Percentiles rank a stretch among this genome's conserved stretches.
phyloP scores from a whole-genome alignment of 2,888 invertebrate species.

The Deilephila elpenor region DNA sequence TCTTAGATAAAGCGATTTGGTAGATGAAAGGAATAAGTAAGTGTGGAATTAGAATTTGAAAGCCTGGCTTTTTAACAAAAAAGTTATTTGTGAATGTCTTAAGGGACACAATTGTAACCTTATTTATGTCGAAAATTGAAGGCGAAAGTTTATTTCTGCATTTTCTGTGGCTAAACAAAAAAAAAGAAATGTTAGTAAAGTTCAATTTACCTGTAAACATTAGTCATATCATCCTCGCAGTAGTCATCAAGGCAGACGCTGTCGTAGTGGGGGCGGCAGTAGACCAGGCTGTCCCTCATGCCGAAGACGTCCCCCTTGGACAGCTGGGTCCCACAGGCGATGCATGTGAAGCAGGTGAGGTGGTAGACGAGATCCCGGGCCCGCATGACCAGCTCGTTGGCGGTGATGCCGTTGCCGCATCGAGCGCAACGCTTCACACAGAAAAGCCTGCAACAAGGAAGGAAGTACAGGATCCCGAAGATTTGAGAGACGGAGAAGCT shows the following conservation, averaged over 20 bases:
- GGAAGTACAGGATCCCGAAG: too few species aligned
- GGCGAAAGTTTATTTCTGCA: too few species aligned
- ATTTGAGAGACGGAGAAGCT: too few species aligned
- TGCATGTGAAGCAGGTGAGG: constrained; percentile 95
- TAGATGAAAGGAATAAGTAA: too few species aligned
- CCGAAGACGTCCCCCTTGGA: constrained; percentile 97
- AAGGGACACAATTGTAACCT: too few species aligned
- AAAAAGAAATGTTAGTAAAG: background rate
- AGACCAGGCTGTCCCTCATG: constrained; percentile 92
- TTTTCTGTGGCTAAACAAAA: too few species aligned
- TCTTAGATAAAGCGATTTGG: too few species aligned
- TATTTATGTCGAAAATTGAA: too few species aligned
- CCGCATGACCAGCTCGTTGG: constrained; percentile 95
- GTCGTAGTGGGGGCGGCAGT: constrained; percentile 86
- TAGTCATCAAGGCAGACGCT: constrained; percentile 86
- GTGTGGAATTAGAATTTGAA: too few species aligned
- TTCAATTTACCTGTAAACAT: constrained; percentile 69
- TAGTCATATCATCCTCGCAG: constrained; percentile 84
- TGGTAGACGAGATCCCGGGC: constrained; percentile 95
- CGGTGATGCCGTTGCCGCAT: constrained; percentile 93
- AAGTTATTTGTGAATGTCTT: too few species aligned
- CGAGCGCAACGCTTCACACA: constrained; percentile 93
- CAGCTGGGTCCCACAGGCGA: constrained; percentile 91
- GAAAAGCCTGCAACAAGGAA: constrained; percentile 88
- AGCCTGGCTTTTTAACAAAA: too few species aligned